Evolutionary conservation across 2,113 vertebrate genomes (phyloP).

Genomic region (Pomatorhinus ruficollis): DNA sequence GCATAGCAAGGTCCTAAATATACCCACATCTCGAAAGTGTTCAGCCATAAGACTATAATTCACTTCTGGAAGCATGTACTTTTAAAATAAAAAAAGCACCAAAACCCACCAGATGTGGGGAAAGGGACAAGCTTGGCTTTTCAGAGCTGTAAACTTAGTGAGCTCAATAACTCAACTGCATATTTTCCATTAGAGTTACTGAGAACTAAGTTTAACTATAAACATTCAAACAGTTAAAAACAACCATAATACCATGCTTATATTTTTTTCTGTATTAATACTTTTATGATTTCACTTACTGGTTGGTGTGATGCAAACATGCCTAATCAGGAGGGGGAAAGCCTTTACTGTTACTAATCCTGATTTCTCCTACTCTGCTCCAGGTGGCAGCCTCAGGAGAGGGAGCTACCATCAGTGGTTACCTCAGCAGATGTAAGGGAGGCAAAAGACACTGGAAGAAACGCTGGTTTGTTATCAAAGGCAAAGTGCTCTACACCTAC

Average conservation of each 20-base stretch:
- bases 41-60: background rate
- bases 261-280: background rate
- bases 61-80: background rate
- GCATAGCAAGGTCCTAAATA: background rate
- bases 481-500: slow-evolving; percentile 98
- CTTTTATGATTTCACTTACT: background rate
- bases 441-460: slow-evolving; percentile 96
- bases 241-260: background rate
- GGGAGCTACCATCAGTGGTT: slow-evolving; percentile 88
- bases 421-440: slow-evolving; percentile 88
- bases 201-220: background rate
- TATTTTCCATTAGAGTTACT: background rate
- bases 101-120: background rate
- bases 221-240: background rate
- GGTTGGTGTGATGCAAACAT: background rate
- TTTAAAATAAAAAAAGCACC: background rate
- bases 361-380: slow-evolving; percentile 9
- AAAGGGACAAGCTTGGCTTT: background rate
- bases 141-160: background rate
- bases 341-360: background rate
- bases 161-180: background rate
- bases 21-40: background rate
- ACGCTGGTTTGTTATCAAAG: slow-evolving; percentile 97
- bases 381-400: slow-evolving; percentile 88
- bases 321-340: background rate